phyloP scores from a whole-genome alignment of 1,140 invertebrate species.

The Aphis gossypii region DNA sequence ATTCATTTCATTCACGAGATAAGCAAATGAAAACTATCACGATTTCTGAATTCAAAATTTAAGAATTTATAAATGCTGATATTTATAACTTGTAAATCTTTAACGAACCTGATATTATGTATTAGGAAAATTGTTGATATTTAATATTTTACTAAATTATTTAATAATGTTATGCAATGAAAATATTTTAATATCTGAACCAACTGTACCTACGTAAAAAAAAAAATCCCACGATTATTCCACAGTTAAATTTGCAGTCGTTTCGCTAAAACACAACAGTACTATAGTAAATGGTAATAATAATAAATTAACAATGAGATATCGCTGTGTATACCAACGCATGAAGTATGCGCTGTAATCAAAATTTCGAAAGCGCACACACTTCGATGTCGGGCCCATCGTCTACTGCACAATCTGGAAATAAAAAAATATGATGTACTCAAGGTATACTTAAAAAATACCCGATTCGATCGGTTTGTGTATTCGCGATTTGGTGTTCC shows the following conservation, averaged over 20 bases:
- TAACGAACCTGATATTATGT: not conserved
- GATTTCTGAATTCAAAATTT: no score
- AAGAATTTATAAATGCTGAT: no score
- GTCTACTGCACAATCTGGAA: no score
- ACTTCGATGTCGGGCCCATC: not conserved
- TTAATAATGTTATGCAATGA: not conserved
- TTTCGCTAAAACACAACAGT: not conserved
- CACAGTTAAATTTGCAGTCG: no score
- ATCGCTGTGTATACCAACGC: no score
- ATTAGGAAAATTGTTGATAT: not conserved
- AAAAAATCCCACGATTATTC: not conserved
- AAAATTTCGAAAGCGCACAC: not conserved
- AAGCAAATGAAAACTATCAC: no score
- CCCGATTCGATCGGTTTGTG: not conserved
- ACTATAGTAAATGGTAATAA: no score
- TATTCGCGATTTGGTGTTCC: not conserved
- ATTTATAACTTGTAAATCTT: not conserved
- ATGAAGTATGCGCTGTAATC: not conserved
- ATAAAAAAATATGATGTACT: not conserved
- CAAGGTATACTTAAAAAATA: not conserved
- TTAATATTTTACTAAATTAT: not conserved
- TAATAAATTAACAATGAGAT: not conserved
- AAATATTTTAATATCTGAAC: not conserved
- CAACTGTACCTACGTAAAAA: not conserved
- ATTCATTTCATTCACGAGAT: no score